Conservation (phyloP, 2,797 vertebrate species). For the Erethizon dorsatum region DNA sequence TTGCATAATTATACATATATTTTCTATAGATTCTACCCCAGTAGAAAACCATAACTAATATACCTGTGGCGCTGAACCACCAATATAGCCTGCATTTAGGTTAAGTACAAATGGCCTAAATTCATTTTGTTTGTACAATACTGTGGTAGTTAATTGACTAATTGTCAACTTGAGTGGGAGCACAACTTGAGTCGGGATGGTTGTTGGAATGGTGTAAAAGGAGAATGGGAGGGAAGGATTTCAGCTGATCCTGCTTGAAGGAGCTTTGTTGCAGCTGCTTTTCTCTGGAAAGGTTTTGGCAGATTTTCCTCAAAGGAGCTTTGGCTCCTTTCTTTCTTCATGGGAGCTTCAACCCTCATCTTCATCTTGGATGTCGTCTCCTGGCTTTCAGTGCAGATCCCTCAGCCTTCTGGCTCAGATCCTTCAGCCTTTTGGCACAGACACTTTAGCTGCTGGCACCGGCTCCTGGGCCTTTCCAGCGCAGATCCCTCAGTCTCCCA, state of each 20-base stretch:
- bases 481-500: background rate
- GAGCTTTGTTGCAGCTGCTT: background rate
- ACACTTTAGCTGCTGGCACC: background rate
- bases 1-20: background rate
- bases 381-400: background rate
- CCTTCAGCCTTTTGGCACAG: background rate
- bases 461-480: background rate
- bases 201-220: background rate
- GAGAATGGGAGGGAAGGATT: background rate
- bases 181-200: background rate
- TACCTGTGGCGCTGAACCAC: background rate
- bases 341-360: background rate
- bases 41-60: background rate
- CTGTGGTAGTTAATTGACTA: background rate
- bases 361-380: background rate
- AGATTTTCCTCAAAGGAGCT: background rate
- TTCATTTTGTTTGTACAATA: background rate
- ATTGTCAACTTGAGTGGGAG: background rate
- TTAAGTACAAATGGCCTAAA: slow-evolving; percentile 1
- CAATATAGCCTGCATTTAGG: background rate
- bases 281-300: background rate
- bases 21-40: background rate
- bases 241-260: background rate
- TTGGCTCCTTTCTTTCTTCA: background rate
- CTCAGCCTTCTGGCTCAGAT: background rate